A percentile compares a stretch with the other conserved stretches of the same genome.
Conservation (phyloP, 2,113 vertebrate species). For the Bos taurus region DNA sequence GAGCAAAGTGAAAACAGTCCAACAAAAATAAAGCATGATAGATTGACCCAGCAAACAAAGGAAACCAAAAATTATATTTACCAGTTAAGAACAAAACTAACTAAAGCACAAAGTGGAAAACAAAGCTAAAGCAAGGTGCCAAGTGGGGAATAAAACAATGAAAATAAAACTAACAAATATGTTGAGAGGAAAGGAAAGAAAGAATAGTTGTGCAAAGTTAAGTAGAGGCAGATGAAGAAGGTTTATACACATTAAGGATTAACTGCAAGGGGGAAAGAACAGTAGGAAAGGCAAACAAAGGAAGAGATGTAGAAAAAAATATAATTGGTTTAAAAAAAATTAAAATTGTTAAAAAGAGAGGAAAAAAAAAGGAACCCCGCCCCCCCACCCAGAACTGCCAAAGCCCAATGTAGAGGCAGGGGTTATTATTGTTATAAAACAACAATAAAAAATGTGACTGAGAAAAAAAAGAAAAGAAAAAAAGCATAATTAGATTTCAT, state of each 20-base stretch:
- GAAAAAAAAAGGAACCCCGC: fast-evolving
- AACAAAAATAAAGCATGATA: background rate
- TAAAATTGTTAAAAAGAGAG: background rate
- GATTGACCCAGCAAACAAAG: background rate
- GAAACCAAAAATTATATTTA: background rate
- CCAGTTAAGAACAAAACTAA: background rate
- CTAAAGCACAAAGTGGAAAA: background rate
- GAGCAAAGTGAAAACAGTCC: background rate
- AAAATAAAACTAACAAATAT: background rate
- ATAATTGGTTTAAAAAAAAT: background rate
- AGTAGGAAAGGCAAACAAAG: background rate
- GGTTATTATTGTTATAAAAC: background rate
- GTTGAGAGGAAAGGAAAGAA: background rate
- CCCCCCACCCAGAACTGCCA: background rate
- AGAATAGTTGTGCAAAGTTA: background rate
- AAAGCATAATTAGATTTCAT: background rate
- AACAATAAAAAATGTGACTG: background rate
- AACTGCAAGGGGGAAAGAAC: background rate
- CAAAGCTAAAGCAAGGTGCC: background rate
- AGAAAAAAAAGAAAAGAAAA: background rate
- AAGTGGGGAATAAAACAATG: background rate
- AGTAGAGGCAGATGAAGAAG: background rate
- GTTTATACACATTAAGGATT: background rate
- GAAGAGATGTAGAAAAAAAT: background rate
- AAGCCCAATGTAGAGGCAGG: background rate